Base-by-base conservation (phyloP, 2,113 vertebrate species). In the Jaculus jaculus region DNA sequence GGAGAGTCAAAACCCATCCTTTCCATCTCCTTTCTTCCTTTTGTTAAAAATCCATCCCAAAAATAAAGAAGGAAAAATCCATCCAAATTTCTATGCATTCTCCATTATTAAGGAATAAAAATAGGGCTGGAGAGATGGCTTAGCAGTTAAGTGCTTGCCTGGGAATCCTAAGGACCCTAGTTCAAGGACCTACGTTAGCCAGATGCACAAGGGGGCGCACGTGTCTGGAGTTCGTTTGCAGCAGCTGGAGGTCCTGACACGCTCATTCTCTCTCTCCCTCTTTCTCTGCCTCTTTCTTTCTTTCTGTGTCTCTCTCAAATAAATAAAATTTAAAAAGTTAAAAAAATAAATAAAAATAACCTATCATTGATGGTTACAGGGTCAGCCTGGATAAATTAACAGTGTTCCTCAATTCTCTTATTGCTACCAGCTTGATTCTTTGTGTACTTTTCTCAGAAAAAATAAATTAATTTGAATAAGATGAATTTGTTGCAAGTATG, bases 271-370 rank as follows among this genome's bases (percentile, higher is more conserved):
- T n/a, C n/a, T n/a, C n/a, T n/a, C n/a, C n/a, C n/a, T n/a, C n/a
- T n/a, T n/a, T n/a, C n/a, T n/a, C n/a, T n/a, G n/a, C n/a, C n/a
- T n/a, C n/a, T n/a, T n/a, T n/a, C n/a, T n/a, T n/a, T n/a, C n/a
- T n/a, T n/a, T n/a, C n/a, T n/a, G n/a, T n/a, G n/a, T n/a, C n/a
- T n/a, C n/a, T n/a, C n/a, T n/a, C n/a, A n/a, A n/a, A n/a, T n/a
- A n/a, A n/a, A n/a, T n/a, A n/a, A n/a, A n/a, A n/a, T n/a, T n/a
- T n/a, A n/a, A n/a, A n/a, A n/a, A n/a, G n/a, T n/a, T n/a, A n/a
- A n/a, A n/a, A n/a, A n/a, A n/a, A n/a, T n/a, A n/a, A 84, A 72
- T 87, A 54, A 92, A 95, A 90, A 30, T 79, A 92, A 72, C 26
- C 69, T 11, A 84, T 89, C 51, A 73, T 30, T 75, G 34, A 92